Percentiles rank a stretch among this genome's conserved stretches.
Evolutionary conservation across 2,888 invertebrate species (phyloP).

Genomic region (Heliconius ethilla): DNA sequence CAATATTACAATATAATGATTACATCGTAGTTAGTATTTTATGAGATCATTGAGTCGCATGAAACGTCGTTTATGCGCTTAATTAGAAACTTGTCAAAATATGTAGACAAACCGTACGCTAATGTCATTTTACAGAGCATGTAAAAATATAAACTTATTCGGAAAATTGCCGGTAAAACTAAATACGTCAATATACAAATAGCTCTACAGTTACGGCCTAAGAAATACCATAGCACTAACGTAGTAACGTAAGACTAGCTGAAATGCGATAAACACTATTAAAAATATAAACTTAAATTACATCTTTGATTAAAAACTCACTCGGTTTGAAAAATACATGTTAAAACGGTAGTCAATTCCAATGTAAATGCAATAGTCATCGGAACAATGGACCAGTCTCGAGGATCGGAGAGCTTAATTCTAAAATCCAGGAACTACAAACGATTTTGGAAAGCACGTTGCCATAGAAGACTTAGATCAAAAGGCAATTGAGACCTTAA

Average conservation of each 20-base stretch:
- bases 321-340: conserved; percentile 74
- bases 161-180: conserved; percentile 62
- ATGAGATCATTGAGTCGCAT: conserved; percentile 80
- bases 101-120: conserved; percentile 73
- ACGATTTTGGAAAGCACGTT: conserved; percentile 64
- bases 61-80: conserved; percentile 70
- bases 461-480: conserved; percentile 51
- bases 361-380: conserved; percentile 65
- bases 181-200: conserved; percentile 78
- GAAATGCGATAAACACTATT: conserved; percentile 80
- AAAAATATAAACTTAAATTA: conserved; percentile 77
- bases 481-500: conserved; percentile 59
- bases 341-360: conserved; percentile 75
- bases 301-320: conserved; percentile 81
- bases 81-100: conserved; percentile 78
- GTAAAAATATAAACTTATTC: conserved; percentile 64
- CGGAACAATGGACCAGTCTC: conserved; percentile 60
- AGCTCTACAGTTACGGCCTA: conserved; percentile 69
- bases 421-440: conserved; percentile 71
- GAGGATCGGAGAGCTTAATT: conserved; percentile 49
- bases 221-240: conserved; percentile 72
- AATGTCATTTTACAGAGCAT: conserved; percentile 68
- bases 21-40: conserved; percentile 74
- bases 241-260: conserved; percentile 80
- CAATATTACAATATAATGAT: conserved; percentile 50